Evolutionary conservation across 2,113 vertebrate species (phyloP), one percentile per base, ranked within the genome.

Genomic region (Gasterosteus aculeatus): DNA sequence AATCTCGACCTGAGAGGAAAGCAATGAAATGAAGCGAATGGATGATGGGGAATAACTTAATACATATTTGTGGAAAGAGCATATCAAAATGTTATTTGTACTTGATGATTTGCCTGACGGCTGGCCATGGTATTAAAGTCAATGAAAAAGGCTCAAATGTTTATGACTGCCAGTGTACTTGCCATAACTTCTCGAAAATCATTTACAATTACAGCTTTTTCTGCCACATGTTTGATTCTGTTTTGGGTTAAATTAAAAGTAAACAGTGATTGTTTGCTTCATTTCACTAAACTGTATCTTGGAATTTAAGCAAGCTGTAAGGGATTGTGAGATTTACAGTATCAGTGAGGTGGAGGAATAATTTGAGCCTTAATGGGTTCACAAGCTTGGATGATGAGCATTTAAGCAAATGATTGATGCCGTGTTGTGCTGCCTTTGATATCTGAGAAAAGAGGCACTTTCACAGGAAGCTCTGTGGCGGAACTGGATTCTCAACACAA

Each of bases 381-480:
- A 26, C 68, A 39, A 69, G 60, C 64, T 82, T 18, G 7, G 42
- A 80, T 72, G n/a, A 85, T 82, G 85, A 66, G 16, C 62, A 19
- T 65, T 78, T 76, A 82, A 82, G 77, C 29, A 74, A 82, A 22
- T 82, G 66, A 84, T 68, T 86, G 60, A 82, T 82, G 57, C 33
- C 6, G 12, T 63, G 69, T 77, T 78, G 9, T 1, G 3, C 58
- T 61, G 60, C 15, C 10, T 84, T 76, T 74, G 54, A 77, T 75
- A 72, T 46, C 29, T 53, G 16, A 70, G 16, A 75, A 79, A 72
- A 49, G 41, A 76, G 31, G 31, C 41, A 16, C 16, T 66, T 83
- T 72, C 18, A 33, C 19, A 71, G 56, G 19, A 69, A 69, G 11
- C 18, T 74, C 58, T 57, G 10, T 5, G 12, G 61, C 61, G 22